These are phyloP conservation scores for Ia io DNA, from an alignment of 2,113 vertebrate species.

Conservation along the genomic window DNA sequence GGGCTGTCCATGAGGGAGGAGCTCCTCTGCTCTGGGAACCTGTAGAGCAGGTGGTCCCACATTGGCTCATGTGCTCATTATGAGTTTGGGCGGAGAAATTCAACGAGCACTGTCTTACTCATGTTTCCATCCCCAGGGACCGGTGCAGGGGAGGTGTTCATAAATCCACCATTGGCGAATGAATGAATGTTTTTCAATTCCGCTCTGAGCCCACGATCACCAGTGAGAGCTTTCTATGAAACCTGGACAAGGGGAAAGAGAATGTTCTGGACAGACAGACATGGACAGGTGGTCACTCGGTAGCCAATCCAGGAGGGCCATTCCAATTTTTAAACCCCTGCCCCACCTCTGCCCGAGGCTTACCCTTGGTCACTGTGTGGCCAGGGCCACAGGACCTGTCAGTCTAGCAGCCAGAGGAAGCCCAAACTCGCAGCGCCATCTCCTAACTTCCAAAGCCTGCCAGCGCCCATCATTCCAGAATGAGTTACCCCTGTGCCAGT, in stretches of 20 bases:
- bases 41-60: not conserved
- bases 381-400: not conserved
- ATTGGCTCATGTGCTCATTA: accelerated
- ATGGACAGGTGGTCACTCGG: accelerated
- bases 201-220: not conserved
- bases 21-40: not conserved
- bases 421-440: not conserved
- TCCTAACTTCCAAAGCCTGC: not conserved
- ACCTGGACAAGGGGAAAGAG: not conserved
- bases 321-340: not conserved
- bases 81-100: not conserved
- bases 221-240: not conserved
- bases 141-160: accelerated
- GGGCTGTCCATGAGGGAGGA: too few species aligned
- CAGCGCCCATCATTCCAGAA: not conserved
- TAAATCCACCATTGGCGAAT: accelerated
- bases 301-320: accelerated
- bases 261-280: not conserved
- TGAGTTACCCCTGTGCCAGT: not conserved
- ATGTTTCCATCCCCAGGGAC: not conserved
- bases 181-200: not conserved
- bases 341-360: too few species aligned
- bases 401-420: not conserved
- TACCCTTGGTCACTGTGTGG: too few species aligned
- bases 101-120: accelerated